phyloP scores from a whole-genome alignment of 1,140 invertebrate genomes.

The Scaptodrosophila lebanonensis region DNA sequence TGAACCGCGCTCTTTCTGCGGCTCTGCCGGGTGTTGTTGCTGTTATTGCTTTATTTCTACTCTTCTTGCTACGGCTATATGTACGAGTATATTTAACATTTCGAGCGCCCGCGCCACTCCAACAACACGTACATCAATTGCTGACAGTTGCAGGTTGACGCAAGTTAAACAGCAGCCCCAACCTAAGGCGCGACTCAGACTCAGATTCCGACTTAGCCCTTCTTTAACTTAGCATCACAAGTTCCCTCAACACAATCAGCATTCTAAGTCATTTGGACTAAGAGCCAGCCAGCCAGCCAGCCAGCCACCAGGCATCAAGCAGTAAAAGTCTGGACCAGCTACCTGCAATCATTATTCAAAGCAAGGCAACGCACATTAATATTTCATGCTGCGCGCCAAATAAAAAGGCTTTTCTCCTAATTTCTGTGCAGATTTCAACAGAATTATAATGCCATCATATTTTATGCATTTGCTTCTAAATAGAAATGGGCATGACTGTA shows the following conservation, averaged over 20 bases:
- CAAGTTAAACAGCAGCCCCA: slow-evolving; percentile 16
- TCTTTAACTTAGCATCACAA: too few species aligned
- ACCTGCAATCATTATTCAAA: slow-evolving; percentile 44
- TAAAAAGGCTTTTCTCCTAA: slow-evolving; percentile 37
- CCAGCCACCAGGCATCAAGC: too few species aligned
- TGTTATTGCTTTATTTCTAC: slow-evolving; percentile 54
- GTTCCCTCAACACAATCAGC: too few species aligned
- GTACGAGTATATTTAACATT: too few species aligned
- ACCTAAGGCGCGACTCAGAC: too few species aligned
- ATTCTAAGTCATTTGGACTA: slow-evolving; percentile 17
- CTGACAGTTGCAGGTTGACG: slow-evolving; percentile 51
- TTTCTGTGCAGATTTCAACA: slow-evolving; percentile 37
- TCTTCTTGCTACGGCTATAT: too few species aligned
- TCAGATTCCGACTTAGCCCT: too few species aligned
- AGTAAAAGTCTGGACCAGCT: too few species aligned
- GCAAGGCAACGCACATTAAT: slow-evolving; percentile 10
- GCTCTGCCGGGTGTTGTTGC: slow-evolving; percentile 36
- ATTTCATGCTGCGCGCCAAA: not conserved
- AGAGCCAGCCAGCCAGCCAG: too few species aligned
- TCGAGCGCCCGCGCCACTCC: not conserved
- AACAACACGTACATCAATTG: slow-evolving; percentile 38
- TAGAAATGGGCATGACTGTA: not conserved
- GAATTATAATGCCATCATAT: slow-evolving; percentile 44
- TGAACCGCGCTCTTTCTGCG: slow-evolving; percentile 50
- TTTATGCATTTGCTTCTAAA: slow-evolving; percentile 51